Percentiles rank a stretch among this genome's conserved stretches.
phyloP scores from a whole-genome alignment of 2,888 invertebrate genomes.

The Drosophila kanekoi region DNA sequence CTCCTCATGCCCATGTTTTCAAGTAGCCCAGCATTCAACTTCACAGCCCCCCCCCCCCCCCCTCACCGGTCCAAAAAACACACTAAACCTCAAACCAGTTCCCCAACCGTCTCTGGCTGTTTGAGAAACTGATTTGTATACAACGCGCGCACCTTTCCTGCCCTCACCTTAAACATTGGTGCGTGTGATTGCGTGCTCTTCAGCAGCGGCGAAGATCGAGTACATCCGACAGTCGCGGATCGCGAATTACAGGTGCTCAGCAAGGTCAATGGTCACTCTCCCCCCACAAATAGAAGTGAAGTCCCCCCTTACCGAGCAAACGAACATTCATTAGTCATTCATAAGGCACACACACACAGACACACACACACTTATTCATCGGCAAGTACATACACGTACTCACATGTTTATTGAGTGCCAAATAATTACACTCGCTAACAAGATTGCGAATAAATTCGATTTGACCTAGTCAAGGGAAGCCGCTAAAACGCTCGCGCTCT shows the following conservation, averaged over 20 bases:
- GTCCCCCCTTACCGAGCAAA: conserved; percentile 5
- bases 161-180: conserved; percentile 8
- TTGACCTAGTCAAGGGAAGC: conserved; percentile 11
- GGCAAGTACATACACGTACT: neutral
- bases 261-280: conserved; percentile 66
- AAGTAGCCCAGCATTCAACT: conserved; percentile 25
- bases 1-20: conserved; percentile 47
- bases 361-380: neutral
- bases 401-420: conserved; percentile 33
- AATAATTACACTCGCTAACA: conserved; percentile 49
- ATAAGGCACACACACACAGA: conserved; percentile 19
- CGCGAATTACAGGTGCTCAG: conserved; percentile 41
- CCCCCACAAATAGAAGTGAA: conserved; percentile 13
- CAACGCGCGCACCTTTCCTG: conserved; percentile 32
- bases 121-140: conserved; percentile 59
- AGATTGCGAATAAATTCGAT: conserved; percentile 9
- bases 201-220: conserved; percentile 7
- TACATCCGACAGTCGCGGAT: conserved; percentile 10
- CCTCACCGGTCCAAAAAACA: neutral
- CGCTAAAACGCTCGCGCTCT: neutral
- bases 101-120: conserved; percentile 23
- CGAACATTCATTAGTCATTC: conserved; percentile 59
- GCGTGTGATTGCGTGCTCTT: conserved; percentile 25
- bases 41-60: neutral
- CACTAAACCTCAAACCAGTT: conserved; percentile 58